Percentiles rank a stretch among this genome's conserved stretches.
Evolutionary conservation across 2,797 vertebrate species (phyloP).

Genomic region (Melanotaenia pygmaea): DNA sequence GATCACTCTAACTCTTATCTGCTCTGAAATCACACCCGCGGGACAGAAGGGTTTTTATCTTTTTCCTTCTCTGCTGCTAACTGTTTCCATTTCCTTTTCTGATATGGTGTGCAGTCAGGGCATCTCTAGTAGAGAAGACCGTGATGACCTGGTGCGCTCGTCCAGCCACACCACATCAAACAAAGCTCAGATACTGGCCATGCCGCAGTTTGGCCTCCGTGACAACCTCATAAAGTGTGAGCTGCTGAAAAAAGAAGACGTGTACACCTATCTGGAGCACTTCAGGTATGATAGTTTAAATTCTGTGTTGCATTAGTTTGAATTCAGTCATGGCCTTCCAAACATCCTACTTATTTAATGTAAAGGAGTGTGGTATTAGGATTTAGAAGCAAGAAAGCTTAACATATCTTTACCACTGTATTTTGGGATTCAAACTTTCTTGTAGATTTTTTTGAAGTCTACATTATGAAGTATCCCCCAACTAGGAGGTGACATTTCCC

Average conservation of each 20-base stretch:
- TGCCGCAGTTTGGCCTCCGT: slow-evolving; percentile 89
- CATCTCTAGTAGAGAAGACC: slow-evolving; percentile 80
- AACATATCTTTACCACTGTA: background rate
- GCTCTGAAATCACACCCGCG: slow-evolving; percentile 13
- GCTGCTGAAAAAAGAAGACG: slow-evolving; percentile 88
- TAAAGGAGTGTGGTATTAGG: background rate
- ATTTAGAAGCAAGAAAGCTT: background rate
- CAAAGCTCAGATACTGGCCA: slow-evolving; percentile 86
- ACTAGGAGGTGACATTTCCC: too few species aligned
- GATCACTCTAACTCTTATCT: background rate
- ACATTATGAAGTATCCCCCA: background rate
- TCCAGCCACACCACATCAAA: slow-evolving; percentile 84
- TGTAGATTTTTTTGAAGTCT: too few species aligned
- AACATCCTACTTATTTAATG: background rate
- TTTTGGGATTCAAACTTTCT: background rate
- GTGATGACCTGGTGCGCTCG: slow-evolving; percentile 85
- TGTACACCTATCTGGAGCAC: slow-evolving; percentile 88
- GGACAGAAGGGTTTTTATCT: slow-evolving; percentile 30
- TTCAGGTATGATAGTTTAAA: slow-evolving; percentile 84
- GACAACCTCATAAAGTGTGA: slow-evolving; percentile 92
- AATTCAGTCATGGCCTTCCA: background rate
- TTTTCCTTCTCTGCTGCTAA: slow-evolving; percentile 14
- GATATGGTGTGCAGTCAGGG: slow-evolving; percentile 76
- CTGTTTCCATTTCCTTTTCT: slow-evolving; percentile 1
- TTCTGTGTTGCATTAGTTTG: background rate